These are phyloP conservation scores for pig (Sus scrofa) DNA, from an alignment of 2,113 vertebrate genomes.

Conservation along the genomic window T2T-Sscrofa CM000813.6:127749501-127750000, in stretches of 20 bases:
- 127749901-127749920: slow-evolving; percentile 22
- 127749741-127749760: background rate
- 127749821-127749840: background rate
- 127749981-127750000: background rate
- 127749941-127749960: background rate
- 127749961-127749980: background rate
- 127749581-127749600: background rate
- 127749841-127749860: slow-evolving; percentile 39
- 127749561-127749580: background rate
- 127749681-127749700: background rate
- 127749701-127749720: slow-evolving; percentile 16
- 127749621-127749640: background rate
- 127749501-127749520: background rate
- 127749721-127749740: background rate
- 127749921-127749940: slow-evolving; percentile 27
- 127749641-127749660: slow-evolving; percentile 22
- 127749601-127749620: background rate
- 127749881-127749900: slow-evolving; percentile 19
- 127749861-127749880: background rate
- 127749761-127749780: background rate
- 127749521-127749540: background rate
- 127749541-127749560: background rate
- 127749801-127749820: slow-evolving; percentile 3
- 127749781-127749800: background rate
- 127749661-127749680: background rate